Evolutionary conservation across 2,797 vertebrate genomes (phyloP).

Genomic region (Rhadinocentrus ornatus): DNA sequence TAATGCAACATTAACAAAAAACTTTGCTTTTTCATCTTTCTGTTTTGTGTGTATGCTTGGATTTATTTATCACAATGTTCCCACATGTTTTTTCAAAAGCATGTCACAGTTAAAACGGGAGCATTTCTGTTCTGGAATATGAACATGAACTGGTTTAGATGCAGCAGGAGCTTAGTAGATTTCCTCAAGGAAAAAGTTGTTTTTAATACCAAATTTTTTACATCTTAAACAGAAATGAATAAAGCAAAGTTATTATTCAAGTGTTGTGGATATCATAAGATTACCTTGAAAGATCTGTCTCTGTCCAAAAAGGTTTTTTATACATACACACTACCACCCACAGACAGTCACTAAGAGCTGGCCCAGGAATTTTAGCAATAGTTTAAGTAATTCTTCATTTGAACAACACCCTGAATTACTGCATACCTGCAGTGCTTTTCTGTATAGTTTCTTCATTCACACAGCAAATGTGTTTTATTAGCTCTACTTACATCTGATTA

Average conservation of each 20-base stretch:
- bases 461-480: slow-evolving; percentile 32
- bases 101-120: slow-evolving; percentile 19
- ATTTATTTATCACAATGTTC: slow-evolving; percentile 43
- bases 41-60: slow-evolving; percentile 12
- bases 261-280: slow-evolving; percentile 42
- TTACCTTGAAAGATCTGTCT: slow-evolving; percentile 48
- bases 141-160: slow-evolving; percentile 32
- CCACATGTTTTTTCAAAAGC: slow-evolving; percentile 29
- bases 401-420: slow-evolving; percentile 39
- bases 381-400: slow-evolving; percentile 63
- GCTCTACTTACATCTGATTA: slow-evolving; percentile 11
- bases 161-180: slow-evolving; percentile 25
- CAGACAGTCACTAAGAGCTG: slow-evolving; percentile 54
- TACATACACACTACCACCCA: slow-evolving; percentile 40
- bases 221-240: slow-evolving; percentile 57
- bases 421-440: slow-evolving; percentile 31
- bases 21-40: slow-evolving; percentile 4
- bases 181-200: slow-evolving; percentile 37
- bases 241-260: slow-evolving; percentile 54
- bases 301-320: slow-evolving; percentile 45
- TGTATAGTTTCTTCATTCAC: slow-evolving; percentile 29
- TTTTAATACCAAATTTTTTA: slow-evolving; percentile 32
- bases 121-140: slow-evolving; percentile 26
- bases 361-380: slow-evolving; percentile 55
- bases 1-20: slow-evolving; percentile 16